Evolutionary conservation across 2,113 vertebrate genomes (phyloP).

Genomic region (Helogale parvula): DNA sequence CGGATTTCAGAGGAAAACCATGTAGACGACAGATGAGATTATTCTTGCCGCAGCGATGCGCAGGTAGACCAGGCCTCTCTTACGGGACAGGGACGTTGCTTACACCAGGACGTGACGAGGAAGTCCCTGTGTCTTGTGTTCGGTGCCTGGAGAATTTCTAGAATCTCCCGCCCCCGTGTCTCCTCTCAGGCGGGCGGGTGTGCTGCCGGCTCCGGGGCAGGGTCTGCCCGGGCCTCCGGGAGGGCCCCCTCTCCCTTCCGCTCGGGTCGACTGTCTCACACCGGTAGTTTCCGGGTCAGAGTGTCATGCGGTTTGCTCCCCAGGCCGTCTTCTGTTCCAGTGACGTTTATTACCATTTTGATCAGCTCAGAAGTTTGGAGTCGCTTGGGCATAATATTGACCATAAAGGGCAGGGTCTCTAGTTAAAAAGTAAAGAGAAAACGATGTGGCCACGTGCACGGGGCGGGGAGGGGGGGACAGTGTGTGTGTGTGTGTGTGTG

Average conservation of each 20-base stretch:
- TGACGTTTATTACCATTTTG: background rate
- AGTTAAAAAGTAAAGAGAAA: background rate
- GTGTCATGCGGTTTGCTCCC: background rate
- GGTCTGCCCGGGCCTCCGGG: fast-evolving
- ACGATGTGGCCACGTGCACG: fast-evolving
- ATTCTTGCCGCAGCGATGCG: too few species aligned
- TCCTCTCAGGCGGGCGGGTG: fast-evolving
- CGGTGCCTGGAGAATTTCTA: fast-evolving
- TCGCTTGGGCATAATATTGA: background rate
- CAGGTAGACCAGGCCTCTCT: background rate
- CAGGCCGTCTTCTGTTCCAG: background rate
- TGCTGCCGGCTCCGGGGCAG: fast-evolving
- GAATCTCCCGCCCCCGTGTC: background rate
- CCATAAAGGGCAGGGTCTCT: background rate
- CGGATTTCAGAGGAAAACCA: background rate
- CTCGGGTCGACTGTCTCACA: background rate
- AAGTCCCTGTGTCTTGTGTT: background rate
- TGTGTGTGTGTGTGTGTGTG: too few species aligned
- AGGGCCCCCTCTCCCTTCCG: fast-evolving
- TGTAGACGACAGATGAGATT: background rate
- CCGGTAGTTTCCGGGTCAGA: background rate
- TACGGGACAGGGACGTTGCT: background rate
- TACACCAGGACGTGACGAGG: fast-evolving
- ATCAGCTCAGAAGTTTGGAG: background rate
- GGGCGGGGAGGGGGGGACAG: too few species aligned